Conservation (phyloP, 2,113 vertebrate species). For the Vireo altiloquus region DNA sequence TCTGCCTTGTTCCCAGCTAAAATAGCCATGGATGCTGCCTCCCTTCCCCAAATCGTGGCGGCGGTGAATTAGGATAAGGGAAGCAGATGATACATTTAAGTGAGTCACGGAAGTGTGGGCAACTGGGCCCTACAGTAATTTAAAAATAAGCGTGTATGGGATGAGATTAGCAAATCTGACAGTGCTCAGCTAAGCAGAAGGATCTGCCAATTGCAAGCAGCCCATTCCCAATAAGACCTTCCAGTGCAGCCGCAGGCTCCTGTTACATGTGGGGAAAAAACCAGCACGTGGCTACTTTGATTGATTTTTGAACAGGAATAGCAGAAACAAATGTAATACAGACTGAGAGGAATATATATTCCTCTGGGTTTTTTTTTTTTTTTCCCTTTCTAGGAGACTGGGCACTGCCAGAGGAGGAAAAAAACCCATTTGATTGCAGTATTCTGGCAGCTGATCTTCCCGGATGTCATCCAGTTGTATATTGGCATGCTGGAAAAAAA, state of each 20-base stretch:
- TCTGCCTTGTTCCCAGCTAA: background rate
- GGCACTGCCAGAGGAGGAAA: background rate
- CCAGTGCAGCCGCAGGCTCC: background rate
- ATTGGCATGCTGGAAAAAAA: background rate
- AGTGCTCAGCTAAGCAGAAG: slow-evolving; percentile 41
- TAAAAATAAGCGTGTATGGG: slow-evolving; percentile 52
- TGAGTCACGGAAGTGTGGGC: slow-evolving; percentile 50
- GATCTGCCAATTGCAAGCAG: slow-evolving; percentile 7
- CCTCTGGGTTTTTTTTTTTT: background rate
- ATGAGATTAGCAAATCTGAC: slow-evolving; percentile 42
- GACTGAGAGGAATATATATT: background rate
- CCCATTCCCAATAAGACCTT: background rate
- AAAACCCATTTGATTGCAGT: background rate
- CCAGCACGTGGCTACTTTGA: background rate
- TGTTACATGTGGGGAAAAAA: background rate
- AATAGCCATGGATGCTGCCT: background rate
- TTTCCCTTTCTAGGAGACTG: background rate
- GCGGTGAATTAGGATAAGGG: background rate
- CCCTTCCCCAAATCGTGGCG: background rate
- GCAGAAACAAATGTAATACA: background rate
- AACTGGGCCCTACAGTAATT: slow-evolving; percentile 35
- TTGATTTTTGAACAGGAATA: slow-evolving; percentile 10
- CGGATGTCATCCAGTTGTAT: background rate
- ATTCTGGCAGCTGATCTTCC: background rate
- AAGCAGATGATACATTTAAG: slow-evolving; percentile 23